Evolutionary conservation across 2,888 invertebrate genomes (phyloP), one percentile per base, ranked within the genome.

Genomic region (Papilio gigon): DNA sequence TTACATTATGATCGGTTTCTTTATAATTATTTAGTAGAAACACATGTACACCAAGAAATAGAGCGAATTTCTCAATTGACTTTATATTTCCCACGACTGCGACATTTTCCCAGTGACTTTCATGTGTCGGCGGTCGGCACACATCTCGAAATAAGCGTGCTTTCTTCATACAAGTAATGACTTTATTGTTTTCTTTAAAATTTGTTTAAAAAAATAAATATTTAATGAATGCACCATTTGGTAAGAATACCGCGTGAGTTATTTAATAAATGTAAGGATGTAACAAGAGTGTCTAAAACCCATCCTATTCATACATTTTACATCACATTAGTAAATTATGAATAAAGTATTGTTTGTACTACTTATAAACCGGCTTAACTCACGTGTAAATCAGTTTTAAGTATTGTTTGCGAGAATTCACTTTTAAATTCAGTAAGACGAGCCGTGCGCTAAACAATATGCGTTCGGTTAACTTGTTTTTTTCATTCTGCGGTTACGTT

Each of bases 401-500:
- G n/a, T n/a, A n/a, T n/a, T n/a, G n/a, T n/a, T n/a, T n/a, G n/a
- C n/a, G n/a, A n/a, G n/a, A n/a, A n/a, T n/a, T n/a, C n/a, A n/a
- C n/a, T n/a, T n/a, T n/a, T n/a, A n/a, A n/a, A n/a, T n/a, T 50
- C 12, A 25, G 50, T 25, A 50, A 50, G 27, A 50, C 27, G 17
- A 17, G 30, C 33, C 14, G 35, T 37, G 30, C 4, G 33, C 53
- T 53, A 53, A 61, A 47, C 61, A 61, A 37, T 62, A 37, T 22
- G 60, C 12, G 8, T 17, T 27, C n/a, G 35, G 40, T 63, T 33
- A 35, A 35, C 11, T 25, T 60, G n/a, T 42, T 50, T 61, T 65
- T 64, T 71, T 20, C 12, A 66, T 67, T 68, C 61, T 30, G 62
- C 33, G 33, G 37, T 68, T 62, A 44, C 73, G 77, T 80, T 78